Evolutionary conservation across 1,140 invertebrate species (phyloP).

Genomic region (Ceratina australensis): DNA sequence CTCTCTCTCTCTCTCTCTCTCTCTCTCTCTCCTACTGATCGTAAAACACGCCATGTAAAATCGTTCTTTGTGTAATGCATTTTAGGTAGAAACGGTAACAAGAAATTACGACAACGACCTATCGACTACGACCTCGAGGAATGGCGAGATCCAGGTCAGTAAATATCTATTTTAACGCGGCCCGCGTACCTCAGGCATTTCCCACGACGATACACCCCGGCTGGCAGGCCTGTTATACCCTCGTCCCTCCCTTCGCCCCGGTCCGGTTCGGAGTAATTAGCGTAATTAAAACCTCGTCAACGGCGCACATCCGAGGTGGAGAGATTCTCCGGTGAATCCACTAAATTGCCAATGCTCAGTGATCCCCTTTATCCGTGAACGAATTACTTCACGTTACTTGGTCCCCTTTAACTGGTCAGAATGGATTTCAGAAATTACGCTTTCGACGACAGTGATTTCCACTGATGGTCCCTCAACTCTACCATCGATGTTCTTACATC

Average conservation of each 20-base stretch:
- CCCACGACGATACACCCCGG: conserved; percentile 58
- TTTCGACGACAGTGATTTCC: conserved; percentile 31
- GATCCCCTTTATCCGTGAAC: conserved; percentile 58
- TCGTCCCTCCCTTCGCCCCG: conserved; percentile 24
- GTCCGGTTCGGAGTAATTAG: conserved; percentile 58
- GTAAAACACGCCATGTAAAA: conserved; percentile 49
- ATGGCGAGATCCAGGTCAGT: conserved; percentile 82
- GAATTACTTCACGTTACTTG: conserved; percentile 56
- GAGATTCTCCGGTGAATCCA: conserved; percentile 52
- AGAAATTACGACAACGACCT: conserved; percentile 71
- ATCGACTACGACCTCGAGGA: conserved; percentile 82
- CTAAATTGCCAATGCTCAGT: conserved; percentile 57
- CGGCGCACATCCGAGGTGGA: conserved; percentile 30
- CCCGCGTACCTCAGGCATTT: conserved; percentile 46
- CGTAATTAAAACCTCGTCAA: conserved; percentile 67
- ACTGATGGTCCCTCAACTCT: background rate
- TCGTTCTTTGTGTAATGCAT: conserved; percentile 61
- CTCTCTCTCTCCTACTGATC: conserved; percentile 11
- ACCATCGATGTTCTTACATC: background rate
- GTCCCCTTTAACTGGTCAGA: conserved; percentile 47
- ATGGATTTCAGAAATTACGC: conserved; percentile 51
- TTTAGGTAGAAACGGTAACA: conserved; percentile 72
- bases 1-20: too few species aligned
- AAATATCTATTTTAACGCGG: conserved; percentile 64
- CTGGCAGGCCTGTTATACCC: conserved; percentile 37